Evolutionary conservation across 1,140 invertebrate genomes (phyloP), one percentile per base, ranked within the genome.

Genomic region (Neodiprion lecontei): DNA sequence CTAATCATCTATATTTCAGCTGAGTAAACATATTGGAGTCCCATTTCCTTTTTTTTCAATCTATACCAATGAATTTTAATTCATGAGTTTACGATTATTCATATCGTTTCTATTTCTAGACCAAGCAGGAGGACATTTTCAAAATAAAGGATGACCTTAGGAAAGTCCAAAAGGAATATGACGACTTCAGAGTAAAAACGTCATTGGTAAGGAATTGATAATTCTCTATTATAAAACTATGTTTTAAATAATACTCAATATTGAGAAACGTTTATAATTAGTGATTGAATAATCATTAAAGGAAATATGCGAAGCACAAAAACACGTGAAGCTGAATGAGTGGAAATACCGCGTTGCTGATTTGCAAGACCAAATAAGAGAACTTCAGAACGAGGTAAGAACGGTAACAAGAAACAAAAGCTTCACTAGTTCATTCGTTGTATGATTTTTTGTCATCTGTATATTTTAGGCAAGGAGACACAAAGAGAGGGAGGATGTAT

Each of bases 311-410:
- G 76, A 81, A 73, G 47, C 70, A n/a, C 78, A 79, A 69, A 75
- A 78, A 65, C 75, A 82, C 53, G 74, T 83, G 1, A 80, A 73
- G 70, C 49, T 81, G 8, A 81, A 74, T 73, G 75, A 80, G 48
- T 81, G 80, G 75, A 77, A 80, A 75, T 78, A 66, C 72, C 77
- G 48, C 69, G 74, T 79, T 47, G 75, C 67, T 9, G 82, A 83
- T 66, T 80, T 83, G 48, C 77, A 82, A 75, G 77, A 80, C 61
- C 81, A 86, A 79, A 71, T 86, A 72, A 77, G 76, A 67, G 71
- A 79, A 74, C 74, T 87, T 17, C 77, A 81, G 74, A 82, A 81
- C 40, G 83, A 86, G 72, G 86, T 87, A 76, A 14, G 14, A 40
- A 68, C 9, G 9, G 53, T 9, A 61, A 12, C 9, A 61, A 61